These are phyloP conservation scores for Agrotis segetum DNA, from an alignment of 2,888 invertebrate species.

Conservation along the genomic window DNA sequence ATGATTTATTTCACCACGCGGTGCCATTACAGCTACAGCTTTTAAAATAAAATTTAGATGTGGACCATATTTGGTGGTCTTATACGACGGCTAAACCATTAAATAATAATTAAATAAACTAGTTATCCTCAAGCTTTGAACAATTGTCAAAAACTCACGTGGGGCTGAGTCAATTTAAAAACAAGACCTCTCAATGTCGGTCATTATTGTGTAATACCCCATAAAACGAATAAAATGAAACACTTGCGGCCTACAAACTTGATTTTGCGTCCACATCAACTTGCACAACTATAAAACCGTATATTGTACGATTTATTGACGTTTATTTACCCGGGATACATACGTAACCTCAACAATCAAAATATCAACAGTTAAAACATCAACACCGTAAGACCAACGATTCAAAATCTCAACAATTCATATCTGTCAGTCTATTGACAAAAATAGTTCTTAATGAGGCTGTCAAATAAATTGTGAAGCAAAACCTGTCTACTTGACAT, in stretches of 20 bases:
- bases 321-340: slow-evolving; percentile 51
- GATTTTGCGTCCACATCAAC: slow-evolving; percentile 28
- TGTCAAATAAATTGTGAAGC: slow-evolving; percentile 32
- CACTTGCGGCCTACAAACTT: slow-evolving; percentile 48
- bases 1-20: background rate
- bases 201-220: slow-evolving; percentile 46
- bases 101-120: slow-evolving; percentile 33
- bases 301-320: slow-evolving; percentile 45
- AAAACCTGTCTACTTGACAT: slow-evolving; percentile 23
- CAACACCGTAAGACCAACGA: too few relatives aligned
- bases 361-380: too few relatives aligned
- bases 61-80: background rate
- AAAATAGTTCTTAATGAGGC: slow-evolving; percentile 23
- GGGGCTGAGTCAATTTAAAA: slow-evolving; percentile 38
- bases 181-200: slow-evolving; percentile 40
- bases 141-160: slow-evolving; percentile 35
- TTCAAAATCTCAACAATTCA: too few relatives aligned
- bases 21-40: background rate
- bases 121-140: slow-evolving; percentile 9
- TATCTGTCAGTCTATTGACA: slow-evolving; percentile 40
- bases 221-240: slow-evolving; percentile 55
- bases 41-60: background rate
- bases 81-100: background rate
- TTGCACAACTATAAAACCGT: slow-evolving; percentile 58
- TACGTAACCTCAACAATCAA: too few relatives aligned